Evolutionary conservation across 2,888 invertebrate species (phyloP).

Genomic region (Eremobia ochroleuca): DNA sequence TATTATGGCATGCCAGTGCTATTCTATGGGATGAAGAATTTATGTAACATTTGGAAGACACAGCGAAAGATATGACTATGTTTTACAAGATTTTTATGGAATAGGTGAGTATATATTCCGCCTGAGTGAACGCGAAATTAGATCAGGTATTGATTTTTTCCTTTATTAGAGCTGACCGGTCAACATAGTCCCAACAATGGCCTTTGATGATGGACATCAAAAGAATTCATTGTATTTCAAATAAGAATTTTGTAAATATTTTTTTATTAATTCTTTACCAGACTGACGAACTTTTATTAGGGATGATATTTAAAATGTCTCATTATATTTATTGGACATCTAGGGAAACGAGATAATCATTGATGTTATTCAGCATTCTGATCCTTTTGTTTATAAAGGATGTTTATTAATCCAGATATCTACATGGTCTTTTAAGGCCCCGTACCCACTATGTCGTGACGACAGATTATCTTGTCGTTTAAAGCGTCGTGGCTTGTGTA

Average conservation of each 20-base stretch:
- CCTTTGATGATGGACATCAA: constrained; percentile 46
- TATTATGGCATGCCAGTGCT: background rate
- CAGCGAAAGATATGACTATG: background rate
- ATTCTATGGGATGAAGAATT: background rate
- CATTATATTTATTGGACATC: background rate
- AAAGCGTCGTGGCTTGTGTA: too few relatives aligned
- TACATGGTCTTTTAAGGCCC: too few relatives aligned
- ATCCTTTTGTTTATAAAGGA: background rate
- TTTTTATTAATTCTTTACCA: constrained; percentile 22
- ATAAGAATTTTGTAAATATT: constrained; percentile 24
- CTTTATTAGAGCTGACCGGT: constrained; percentile 29
- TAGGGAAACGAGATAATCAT: background rate
- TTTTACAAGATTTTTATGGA: background rate
- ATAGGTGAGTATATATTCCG: background rate
- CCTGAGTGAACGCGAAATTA: constrained; percentile 13
- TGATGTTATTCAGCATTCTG: background rate
- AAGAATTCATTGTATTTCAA: constrained; percentile 26
- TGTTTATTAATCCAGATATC: background rate
- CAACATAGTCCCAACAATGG: constrained; percentile 23
- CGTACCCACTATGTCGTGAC: too few relatives aligned
- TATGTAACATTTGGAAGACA: background rate
- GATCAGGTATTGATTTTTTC: constrained; percentile 28
- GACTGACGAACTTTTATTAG: constrained; percentile 6
- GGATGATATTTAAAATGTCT: constrained; percentile 1
- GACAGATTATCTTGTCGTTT: too few relatives aligned